Conservation (phyloP, 1,140 invertebrate genomes). For the Zaprionus inermis region DNA sequence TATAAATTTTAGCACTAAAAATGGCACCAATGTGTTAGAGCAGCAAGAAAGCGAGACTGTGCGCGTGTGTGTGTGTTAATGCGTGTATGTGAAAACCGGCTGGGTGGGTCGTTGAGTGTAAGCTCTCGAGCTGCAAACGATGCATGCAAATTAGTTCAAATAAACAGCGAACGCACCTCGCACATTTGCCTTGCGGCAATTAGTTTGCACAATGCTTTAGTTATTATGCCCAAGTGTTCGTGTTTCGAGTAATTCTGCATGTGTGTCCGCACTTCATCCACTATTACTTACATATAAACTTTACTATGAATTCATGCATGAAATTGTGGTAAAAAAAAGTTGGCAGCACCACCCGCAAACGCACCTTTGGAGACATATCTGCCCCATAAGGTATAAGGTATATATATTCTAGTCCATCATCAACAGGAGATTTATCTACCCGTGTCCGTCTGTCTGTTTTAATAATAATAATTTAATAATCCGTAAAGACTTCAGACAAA, state of each 20-base stretch:
- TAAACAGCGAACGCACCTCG: conserved; percentile 44
- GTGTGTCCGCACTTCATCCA: not conserved
- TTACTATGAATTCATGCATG: too few relatives aligned
- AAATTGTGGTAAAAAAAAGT: too few relatives aligned
- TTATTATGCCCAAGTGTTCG: conserved; percentile 69
- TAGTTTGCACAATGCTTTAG: conserved; percentile 77
- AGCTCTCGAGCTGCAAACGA: conserved; percentile 62
- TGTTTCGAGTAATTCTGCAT: conserved; percentile 32
- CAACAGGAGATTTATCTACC: too few relatives aligned
- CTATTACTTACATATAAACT: too few relatives aligned
- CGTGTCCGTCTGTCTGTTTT: too few relatives aligned
- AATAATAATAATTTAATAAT: too few relatives aligned
- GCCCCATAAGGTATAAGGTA: too few relatives aligned
- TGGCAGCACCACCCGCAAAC: too few relatives aligned
- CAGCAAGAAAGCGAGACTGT: not conserved
- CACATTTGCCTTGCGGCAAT: conserved; percentile 67
- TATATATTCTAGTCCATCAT: too few relatives aligned
- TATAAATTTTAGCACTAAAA: not conserved
- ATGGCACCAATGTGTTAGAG: conserved; percentile 1
- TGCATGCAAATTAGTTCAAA: conserved; percentile 76
- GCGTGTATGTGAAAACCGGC: not conserved
- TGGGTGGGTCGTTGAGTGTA: conserved; percentile 26
- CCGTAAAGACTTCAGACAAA: too few relatives aligned
- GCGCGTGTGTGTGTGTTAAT: not conserved
- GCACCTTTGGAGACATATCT: too few relatives aligned